These are phyloP conservation scores for Myotis davidii DNA, from an alignment of 2,113 vertebrate species.

Conservation along the genomic window DNA sequence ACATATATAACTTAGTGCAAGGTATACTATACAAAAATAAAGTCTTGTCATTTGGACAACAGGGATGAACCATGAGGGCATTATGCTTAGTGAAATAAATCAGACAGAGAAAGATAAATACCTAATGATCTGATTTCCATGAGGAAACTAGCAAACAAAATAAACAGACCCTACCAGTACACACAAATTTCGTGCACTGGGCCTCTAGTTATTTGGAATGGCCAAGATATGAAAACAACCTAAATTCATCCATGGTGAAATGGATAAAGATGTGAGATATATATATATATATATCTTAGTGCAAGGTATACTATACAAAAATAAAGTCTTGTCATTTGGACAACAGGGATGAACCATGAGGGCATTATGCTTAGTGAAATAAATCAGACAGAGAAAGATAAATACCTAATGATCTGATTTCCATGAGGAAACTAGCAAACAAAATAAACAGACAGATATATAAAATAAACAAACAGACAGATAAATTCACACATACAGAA, in stretches of 20 bases:
- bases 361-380: not conserved
- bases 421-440: not conserved
- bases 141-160: not conserved
- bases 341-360: not conserved
- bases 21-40: not conserved
- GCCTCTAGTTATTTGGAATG: not conserved
- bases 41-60: not conserved
- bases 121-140: not conserved
- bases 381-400: not conserved
- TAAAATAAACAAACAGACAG: not conserved
- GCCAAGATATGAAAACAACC: not conserved
- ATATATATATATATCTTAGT: no score
- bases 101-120: not conserved
- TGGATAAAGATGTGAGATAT: not conserved
- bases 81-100: not conserved
- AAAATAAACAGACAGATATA: not conserved
- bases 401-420: not conserved
- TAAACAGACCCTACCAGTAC: no score
- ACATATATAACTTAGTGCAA: no score
- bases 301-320: not conserved
- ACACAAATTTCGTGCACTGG: no score
- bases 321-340: not conserved
- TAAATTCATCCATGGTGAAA: not conserved
- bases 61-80: not conserved
- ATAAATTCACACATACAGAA: not conserved